Evolutionary conservation across 2,797 vertebrate genomes (phyloP), one percentile per base, ranked within the genome.

Genomic region (Bradypodion pumilum): DNA sequence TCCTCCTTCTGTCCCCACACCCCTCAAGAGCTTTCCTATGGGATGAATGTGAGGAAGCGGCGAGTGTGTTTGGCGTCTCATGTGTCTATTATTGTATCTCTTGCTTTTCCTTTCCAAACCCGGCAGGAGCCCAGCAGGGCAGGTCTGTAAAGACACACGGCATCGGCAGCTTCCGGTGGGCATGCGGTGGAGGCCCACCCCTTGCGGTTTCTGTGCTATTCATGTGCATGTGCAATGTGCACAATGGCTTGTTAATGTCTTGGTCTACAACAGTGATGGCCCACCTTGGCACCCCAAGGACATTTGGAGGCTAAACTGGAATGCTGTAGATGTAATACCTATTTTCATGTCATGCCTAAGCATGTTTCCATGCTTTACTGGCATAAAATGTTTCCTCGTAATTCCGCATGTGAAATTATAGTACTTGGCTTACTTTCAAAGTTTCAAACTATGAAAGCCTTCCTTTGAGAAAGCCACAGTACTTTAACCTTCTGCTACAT

Each of bases 41-140:
- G 92, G 94, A 95, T 44, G 74, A 95, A 95, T 88, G 88, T 82
- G 83, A 84, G 37, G 74, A 56, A 62, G 40, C 49, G 60, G 72
- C 77, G 65, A 79, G 84, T 84, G 93, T 60, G 90, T 91, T 35
- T 84, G 40, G 32, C 66, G 1, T 90, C 91, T 88, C 90, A 72
- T 91, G 85, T 74, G 42, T 91, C 87, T 78, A 13, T n/a, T 91
- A 91, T 85, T 92, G 82, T 72, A 32, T 74, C 80, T 5, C 42
- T 73, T 89, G 81, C 88, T 80, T 40, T 82, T 21, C 13, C 15
- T 8, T 5, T 66, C 42, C 89, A 89, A 13, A 91, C 95, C 93
- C 91, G 85, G 96, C 96, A 97, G 97, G 95, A 88, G 97, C 97
- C 13, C 97, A 95, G 97, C 97, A 90, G 93, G 94, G 96, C n/a